Base-by-base conservation (phyloP, 2,113 vertebrate species). In the Vulpes vulpes region DNA sequence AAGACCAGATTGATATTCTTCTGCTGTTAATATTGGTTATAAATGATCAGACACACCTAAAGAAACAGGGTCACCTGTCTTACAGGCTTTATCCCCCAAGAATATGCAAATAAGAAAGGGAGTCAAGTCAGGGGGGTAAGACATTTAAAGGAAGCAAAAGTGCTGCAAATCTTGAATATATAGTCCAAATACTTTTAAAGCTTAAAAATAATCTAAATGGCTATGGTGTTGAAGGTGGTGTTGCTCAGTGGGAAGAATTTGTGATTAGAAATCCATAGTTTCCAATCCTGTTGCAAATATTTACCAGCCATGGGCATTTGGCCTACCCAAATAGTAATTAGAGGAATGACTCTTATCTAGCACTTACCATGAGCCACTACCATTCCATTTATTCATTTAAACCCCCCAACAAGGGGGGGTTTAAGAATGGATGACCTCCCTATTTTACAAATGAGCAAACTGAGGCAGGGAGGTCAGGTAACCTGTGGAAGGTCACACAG, bases 1-100 rank as follows among this genome's bases (percentile, higher is more conserved):
- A 97, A 90, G 64, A 93, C 43, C 16, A 62, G 84, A 81, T 88
- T 88, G 53, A 94, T 89, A 84, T 87, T 96, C 86, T 95, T 89
- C 92, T 92, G 80, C 79, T 59, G 82, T 91, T 93, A 83, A 83
- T 35, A 17, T 62, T 74, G 35, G 49, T 85, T 94, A 62, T 88
- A 93, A 94, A 53, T 92, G 92, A 89, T 43, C 83, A 64, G 17
- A 78, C 25, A 38, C 12, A 69, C 76, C n/a, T 32, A 49, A 93
- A 80, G 38, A 95, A 84, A 62, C 9, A 91, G 57, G 30, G 4
- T 53, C 20, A 73, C 79, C 79, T 83, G 11, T 78, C n/a, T 38
- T 81, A 71, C 3, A 25, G 30, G 1, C 32, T 96, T 84, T 62
- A 83, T 82, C 23, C 35, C 5, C 38, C 3, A 76, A 64, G 19